Percentiles rank a stretch among this genome's conserved stretches.
These are phyloP conservation scores for Rapana venosa DNA, from an alignment of 2,888 invertebrate species.

Conservation along the genomic window DNA sequence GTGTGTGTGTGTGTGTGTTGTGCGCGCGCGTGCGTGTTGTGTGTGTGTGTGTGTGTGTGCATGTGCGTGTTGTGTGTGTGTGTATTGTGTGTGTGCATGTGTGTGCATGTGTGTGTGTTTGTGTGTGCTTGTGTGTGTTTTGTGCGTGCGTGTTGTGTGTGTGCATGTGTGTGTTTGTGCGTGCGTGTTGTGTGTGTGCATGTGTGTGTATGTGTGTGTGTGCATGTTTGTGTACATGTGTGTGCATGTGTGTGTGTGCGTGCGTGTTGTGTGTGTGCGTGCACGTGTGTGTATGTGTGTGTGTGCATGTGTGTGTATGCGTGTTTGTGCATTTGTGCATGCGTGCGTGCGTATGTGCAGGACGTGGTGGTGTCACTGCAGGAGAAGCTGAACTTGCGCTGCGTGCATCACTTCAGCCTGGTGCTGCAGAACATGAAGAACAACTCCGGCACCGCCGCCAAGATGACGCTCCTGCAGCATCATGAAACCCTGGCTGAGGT, in stretches of 20 bases:
- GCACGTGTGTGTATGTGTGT: background rate
- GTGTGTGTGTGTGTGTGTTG: background rate
- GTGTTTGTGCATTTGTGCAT: background rate
- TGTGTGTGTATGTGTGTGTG: background rate
- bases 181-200: background rate
- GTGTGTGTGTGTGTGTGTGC: background rate
- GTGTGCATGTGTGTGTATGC: conserved; percentile 10
- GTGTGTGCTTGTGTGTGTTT: background rate
- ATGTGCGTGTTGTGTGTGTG: background rate
- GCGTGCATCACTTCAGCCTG: conserved; percentile 91
- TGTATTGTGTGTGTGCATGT: conserved; percentile 8
- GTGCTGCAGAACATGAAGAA: conserved; percentile 95
- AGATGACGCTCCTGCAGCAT: conserved; percentile 90
- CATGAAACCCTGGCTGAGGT: conserved; percentile 93
- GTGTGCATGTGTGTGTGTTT: background rate
- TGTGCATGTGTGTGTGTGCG: background rate
- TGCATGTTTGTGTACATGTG: background rate
- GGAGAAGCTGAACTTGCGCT: conserved; percentile 90
- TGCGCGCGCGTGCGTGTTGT: background rate
- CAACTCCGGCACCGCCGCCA: conserved; percentile 89
- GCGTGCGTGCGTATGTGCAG: conserved; percentile 58
- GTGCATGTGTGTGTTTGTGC: background rate
- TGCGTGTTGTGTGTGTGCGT: background rate
- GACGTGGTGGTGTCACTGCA: conserved; percentile 91
- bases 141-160: background rate